Evolutionary conservation across 2,888 invertebrate species (phyloP).

Genomic region (Drosophila setosimentum): DNA sequence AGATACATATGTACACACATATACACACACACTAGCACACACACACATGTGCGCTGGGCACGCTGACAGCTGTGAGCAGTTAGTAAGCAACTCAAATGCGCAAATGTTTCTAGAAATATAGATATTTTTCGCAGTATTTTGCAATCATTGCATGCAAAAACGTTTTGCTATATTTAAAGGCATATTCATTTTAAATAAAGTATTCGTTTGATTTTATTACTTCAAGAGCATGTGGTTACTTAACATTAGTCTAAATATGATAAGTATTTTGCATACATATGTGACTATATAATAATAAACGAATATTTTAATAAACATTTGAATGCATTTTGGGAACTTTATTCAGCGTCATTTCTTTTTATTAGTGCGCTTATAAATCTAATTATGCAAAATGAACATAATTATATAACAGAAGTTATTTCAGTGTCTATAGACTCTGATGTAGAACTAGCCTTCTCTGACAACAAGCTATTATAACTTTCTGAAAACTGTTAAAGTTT

Average conservation of each 20-base stretch:
- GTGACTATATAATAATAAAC: not conserved
- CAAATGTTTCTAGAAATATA: not conserved
- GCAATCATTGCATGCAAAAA: slow-evolving; percentile 14
- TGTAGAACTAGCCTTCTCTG: not conserved
- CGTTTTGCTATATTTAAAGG: not conserved
- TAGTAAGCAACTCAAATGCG: slow-evolving; percentile 28
- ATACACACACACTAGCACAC: not conserved
- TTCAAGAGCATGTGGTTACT: too few relatives aligned
- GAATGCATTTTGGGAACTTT: not conserved
- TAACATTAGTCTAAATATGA: not conserved
- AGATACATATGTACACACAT: slow-evolving; percentile 12
- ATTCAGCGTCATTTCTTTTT: not conserved
- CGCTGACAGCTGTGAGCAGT: slow-evolving; percentile 36
- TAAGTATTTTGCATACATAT: not conserved
- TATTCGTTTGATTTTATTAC: not conserved
- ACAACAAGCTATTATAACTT: not conserved
- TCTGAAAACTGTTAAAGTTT: not conserved
- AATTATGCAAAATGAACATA: not conserved
- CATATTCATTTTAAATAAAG: not conserved
- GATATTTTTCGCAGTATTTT: not conserved
- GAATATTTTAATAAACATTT: not conserved
- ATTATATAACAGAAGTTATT: not conserved
- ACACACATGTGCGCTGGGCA: slow-evolving; percentile 2
- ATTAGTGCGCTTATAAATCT: not conserved
- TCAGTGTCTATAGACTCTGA: not conserved